Conservation (phyloP, 2,888 invertebrate species). For the Tribolium freemani region DNA sequence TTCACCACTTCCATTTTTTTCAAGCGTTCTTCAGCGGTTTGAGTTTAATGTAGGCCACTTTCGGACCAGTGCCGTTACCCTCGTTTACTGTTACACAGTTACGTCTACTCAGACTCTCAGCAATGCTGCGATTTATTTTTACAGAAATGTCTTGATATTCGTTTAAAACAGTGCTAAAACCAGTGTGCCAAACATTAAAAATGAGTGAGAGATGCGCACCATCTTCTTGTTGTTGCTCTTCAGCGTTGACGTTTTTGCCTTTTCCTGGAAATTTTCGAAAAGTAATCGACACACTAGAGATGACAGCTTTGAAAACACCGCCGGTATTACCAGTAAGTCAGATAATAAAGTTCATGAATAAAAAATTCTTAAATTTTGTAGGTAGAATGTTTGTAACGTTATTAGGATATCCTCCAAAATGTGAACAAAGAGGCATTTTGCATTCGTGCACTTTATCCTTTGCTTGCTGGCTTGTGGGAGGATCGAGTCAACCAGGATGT, state of each 20-base stretch:
- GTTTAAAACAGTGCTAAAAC: slow-evolving; percentile 9
- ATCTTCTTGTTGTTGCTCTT: slow-evolving; percentile 50
- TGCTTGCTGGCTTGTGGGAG: slow-evolving; percentile 83
- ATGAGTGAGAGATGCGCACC: slow-evolving; percentile 57
- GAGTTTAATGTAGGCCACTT: slow-evolving; percentile 57
- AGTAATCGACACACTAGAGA: slow-evolving; percentile 25
- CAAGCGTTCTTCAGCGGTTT: slow-evolving; percentile 11
- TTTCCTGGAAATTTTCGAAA: slow-evolving; percentile 31
- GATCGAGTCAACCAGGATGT: slow-evolving; percentile 76
- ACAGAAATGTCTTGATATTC: slow-evolving; percentile 32
- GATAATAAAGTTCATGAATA: not conserved
- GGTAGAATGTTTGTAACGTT: slow-evolving; percentile 72
- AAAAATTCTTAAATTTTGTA: slow-evolving; percentile 49
- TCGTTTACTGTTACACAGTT: slow-evolving; percentile 56
- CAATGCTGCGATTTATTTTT: slow-evolving; percentile 27
- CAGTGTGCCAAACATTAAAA: slow-evolving; percentile 41
- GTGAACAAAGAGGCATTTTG: slow-evolving; percentile 72
- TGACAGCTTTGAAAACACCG: not conserved
- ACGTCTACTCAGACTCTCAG: slow-evolving; percentile 13
- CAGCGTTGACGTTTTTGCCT: slow-evolving; percentile 39
- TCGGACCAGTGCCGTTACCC: slow-evolving; percentile 59
- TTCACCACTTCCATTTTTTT: slow-evolving; percentile 33
- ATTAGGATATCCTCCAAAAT: slow-evolving; percentile 73
- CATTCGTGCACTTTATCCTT: slow-evolving; percentile 79
- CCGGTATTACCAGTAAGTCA: slow-evolving; percentile 14